Percentiles rank a stretch among this genome's conserved stretches.
These are phyloP conservation scores for Porites evermanni DNA, from an alignment of 92 coral and sea anemone species.

Conservation along the genomic window DNA sequence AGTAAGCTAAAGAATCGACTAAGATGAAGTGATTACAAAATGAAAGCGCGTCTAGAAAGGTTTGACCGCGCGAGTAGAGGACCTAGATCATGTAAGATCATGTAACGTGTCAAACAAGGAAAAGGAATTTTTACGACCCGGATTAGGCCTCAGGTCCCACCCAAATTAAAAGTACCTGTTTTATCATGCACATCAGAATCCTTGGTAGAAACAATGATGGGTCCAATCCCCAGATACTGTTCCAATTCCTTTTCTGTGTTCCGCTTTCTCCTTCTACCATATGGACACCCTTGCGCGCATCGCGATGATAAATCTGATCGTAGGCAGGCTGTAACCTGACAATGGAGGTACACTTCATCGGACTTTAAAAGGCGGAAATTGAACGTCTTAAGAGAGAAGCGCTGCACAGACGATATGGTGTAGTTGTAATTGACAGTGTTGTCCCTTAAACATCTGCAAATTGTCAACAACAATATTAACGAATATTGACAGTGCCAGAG, in stretches of 20 bases:
- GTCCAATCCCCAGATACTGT: slow-evolving; percentile 31
- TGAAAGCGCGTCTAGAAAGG: no score
- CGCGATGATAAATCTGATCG: slow-evolving; percentile 50
- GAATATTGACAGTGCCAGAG: not conserved
- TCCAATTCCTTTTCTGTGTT: not conserved
- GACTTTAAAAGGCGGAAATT: slow-evolving; percentile 28
- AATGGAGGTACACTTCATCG: slow-evolving; percentile 57
- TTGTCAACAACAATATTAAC: not conserved
- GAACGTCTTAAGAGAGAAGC: slow-evolving; percentile 44
- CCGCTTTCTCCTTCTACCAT: slow-evolving; percentile 33
- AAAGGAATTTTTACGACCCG: no score
- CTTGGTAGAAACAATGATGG: slow-evolving; percentile 16
- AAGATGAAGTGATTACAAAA: no score
- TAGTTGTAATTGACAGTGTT: slow-evolving; percentile 51
- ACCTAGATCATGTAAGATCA: no score
- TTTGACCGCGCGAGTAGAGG: no score
- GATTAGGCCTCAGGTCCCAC: no score
- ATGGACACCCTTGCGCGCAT: slow-evolving; percentile 63
- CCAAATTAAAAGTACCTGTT: not conserved
- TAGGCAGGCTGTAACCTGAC: slow-evolving; percentile 52
- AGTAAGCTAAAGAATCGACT: no score
- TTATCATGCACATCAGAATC: not conserved
- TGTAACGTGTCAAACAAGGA: no score
- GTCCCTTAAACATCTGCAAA: slow-evolving; percentile 60
- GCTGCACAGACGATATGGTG: slow-evolving; percentile 55